Conservation (phyloP, 2,888 invertebrate genomes). For the Zootermopsis nevadensis region DNA sequence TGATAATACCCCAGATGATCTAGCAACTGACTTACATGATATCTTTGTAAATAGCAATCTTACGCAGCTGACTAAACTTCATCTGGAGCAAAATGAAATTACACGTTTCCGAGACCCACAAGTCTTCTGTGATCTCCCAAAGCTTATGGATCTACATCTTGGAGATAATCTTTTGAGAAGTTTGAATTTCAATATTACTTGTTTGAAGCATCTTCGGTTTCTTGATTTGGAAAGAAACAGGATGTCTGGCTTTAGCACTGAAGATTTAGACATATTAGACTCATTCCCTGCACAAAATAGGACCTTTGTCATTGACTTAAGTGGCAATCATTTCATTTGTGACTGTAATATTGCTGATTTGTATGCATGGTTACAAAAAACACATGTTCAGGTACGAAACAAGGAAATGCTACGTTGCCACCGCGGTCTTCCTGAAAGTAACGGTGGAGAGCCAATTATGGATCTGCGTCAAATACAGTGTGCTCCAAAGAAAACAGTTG, state of each 20-base stretch:
- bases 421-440: conserved; percentile 57
- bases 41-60: conserved; percentile 77
- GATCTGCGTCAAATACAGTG: conserved; percentile 55
- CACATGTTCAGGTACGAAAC: conserved; percentile 71
- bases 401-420: conserved; percentile 68
- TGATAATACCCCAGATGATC: conserved; percentile 70
- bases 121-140: conserved; percentile 78
- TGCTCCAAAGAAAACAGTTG: conserved; percentile 42
- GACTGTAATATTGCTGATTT: conserved; percentile 72
- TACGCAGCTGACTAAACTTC: conserved; percentile 74
- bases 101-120: conserved; percentile 71
- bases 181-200: conserved; percentile 74
- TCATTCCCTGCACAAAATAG: conserved; percentile 65
- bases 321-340: conserved; percentile 77
- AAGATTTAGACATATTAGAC: conserved; percentile 71
- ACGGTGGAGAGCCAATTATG: conserved; percentile 55
- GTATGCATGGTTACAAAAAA: conserved; percentile 72
- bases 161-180: conserved; percentile 73
- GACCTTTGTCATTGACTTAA: conserved; percentile 71
- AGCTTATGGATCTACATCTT: conserved; percentile 74
- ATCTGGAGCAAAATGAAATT: conserved; percentile 82
- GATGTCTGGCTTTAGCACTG: conserved; percentile 68
- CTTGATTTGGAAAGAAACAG: conserved; percentile 77
- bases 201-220: conserved; percentile 73
- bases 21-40: conserved; percentile 76